Evolutionary conservation across 1,140 invertebrate species (phyloP), one percentile per base, ranked within the genome.

Genomic region (Zaprionus gabonicus): DNA sequence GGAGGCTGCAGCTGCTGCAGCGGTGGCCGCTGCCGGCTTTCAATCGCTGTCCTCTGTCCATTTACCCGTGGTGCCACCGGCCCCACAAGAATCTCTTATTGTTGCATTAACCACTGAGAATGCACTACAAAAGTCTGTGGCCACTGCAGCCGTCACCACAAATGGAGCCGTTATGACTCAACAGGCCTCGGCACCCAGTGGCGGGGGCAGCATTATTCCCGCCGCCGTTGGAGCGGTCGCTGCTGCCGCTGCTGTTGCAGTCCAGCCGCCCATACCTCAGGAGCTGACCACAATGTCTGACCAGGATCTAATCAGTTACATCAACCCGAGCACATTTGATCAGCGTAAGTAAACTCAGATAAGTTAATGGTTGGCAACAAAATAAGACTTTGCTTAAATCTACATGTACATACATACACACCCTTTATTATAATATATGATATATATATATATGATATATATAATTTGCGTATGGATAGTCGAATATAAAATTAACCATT

Each of bases 301-400:
- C 82, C 96, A 96, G 91, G 97, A 97, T 93, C 94, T 97, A 66
- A 94, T 97, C 57, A 97, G 95, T 88, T 97, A 97, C 91, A 97
- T 97, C 59, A 97, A 97, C 94, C 96, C 96, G 15, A 97, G 95
- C 93, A 96, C 96, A 92, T 97, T 97, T 87, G 96, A 97, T 93
- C 95, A 96, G 94, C 95, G 95, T 96, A 93, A 95, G 91, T 41
- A 6, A 7, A 28, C 28, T 6, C 6, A 36, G 34, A 12, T 36
- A 15, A 15, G 13, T 38, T 38, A 38, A 38, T 13, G 13, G 4
- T 13, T 1, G 15, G 4, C 4, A 38, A 38, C 12, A 0, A 15
- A 38, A 4, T 13, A 15, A 0, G 36, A 15, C 4, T 38, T 13
- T 38, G 36, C 13, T 34, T 10, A 31, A 3, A 10, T 34, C 2